Evolutionary conservation across 2,113 vertebrate genomes (phyloP), one percentile per base, ranked within the genome.

Genomic region (Myotis brandtii): DNA sequence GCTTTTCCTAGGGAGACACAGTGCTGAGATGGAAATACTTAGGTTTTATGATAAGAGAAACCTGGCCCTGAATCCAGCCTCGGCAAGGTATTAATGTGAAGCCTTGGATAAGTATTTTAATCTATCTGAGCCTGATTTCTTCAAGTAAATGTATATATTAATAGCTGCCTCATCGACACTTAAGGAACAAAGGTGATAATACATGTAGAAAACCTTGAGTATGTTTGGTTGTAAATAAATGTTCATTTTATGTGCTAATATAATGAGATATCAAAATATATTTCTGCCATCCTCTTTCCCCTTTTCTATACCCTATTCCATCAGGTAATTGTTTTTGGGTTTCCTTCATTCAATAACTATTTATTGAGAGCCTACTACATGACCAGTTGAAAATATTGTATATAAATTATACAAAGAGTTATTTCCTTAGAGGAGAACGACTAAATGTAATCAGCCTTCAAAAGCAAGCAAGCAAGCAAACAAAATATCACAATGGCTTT

Each of bases 231-330:
- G 20, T 91, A 89, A 91, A 40, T 80, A 92, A 77, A 70, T 62
- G 25, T 72, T 73, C 52, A 59, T 59, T 88, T 82, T 92, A 48
- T 50, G 23, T 81, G 73, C 23, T 88, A 94, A 86, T 73, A 69
- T 59, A 56, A 27, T 54, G 32, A 86, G 21, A n/a, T 94, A 81
- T 46, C 80, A 83, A 80, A 72, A 30, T 66, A 73, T 32, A 40
- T 89, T n/a, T 18, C 0, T 81, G 46, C 10, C 50, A 27, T 4
- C 20, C n/a, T 93, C 0, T n/a, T 46, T 50, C 25, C 40, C n/a
- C 10, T 46, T 67, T 54, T 18, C 23, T 11, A n/a, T 70, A 56
- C 21, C 7, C 13, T 85, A 11, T 81, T 84, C 20, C n/a, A 20
- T n/a, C 21, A 77, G 48, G 62, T 17, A 43, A 66, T 67, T 94